phyloP scores from a whole-genome alignment of 2,888 invertebrate genomes.

The Odontocolon sp. region DNA sequence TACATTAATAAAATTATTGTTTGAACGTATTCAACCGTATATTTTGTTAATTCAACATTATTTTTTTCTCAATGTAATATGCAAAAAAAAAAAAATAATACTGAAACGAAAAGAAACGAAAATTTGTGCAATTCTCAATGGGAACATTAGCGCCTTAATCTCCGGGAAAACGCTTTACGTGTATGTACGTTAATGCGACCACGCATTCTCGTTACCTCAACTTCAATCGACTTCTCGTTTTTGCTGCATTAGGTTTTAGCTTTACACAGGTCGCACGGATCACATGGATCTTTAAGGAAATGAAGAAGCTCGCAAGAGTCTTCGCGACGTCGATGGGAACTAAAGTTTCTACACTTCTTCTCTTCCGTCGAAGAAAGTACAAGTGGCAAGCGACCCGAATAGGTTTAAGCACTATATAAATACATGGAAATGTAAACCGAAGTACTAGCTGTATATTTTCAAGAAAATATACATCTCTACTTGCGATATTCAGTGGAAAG shows the following conservation, averaged over 20 bases:
- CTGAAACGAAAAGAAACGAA: too few species aligned
- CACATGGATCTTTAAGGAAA: not conserved
- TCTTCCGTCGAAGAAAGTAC: slow-evolving; percentile 37
- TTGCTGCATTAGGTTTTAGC: not conserved
- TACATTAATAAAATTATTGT: too few species aligned
- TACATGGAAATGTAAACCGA: not conserved
- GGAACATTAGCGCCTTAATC: too few species aligned
- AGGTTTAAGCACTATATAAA: not conserved
- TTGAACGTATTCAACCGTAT: too few species aligned
- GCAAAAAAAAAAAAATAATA: too few species aligned
- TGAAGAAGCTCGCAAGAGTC: not conserved
- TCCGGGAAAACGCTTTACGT: too few species aligned
- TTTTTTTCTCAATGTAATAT: too few species aligned
- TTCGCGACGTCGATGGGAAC: slow-evolving; percentile 8
- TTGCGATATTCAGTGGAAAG: not conserved
- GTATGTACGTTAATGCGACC: not conserved
- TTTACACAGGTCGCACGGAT: not conserved
- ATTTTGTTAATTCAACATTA: too few species aligned
- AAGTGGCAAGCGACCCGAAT: not conserved
- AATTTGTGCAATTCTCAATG: too few species aligned
- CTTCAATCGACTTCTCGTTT: not conserved
- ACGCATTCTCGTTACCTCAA: not conserved
- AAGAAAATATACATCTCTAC: not conserved
- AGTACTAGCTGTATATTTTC: not conserved
- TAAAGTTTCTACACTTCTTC: not conserved